phyloP scores from a whole-genome alignment of 2,797 vertebrate species.

The Xiphorhynchus erythropygius region DNA sequence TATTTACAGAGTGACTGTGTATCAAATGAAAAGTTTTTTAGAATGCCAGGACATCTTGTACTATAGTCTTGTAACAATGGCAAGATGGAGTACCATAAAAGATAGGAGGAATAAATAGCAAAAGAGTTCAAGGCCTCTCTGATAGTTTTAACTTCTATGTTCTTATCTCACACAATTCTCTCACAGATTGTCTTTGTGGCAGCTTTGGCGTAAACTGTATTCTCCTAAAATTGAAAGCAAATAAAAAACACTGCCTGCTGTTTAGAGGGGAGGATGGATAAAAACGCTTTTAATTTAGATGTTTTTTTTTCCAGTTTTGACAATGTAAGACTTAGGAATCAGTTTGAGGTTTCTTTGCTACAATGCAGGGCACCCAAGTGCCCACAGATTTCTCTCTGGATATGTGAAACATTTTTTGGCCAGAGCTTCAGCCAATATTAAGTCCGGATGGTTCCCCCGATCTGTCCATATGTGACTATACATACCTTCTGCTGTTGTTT shows the following conservation, averaged over 20 bases:
- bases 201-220: not conserved
- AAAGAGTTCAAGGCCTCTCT: constrained; percentile 31
- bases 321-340: not conserved
- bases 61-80: constrained; percentile 43
- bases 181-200: not conserved
- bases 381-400: not conserved
- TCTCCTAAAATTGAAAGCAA: not conserved
- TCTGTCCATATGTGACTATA: constrained; percentile 15
- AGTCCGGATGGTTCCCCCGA: not conserved
- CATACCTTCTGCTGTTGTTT: constrained; percentile 45
- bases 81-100: constrained; percentile 31
- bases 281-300: not conserved
- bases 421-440: not conserved
- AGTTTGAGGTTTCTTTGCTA: not conserved
- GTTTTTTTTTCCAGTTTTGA: not conserved
- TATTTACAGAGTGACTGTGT: constrained; percentile 72
- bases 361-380: not conserved
- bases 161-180: constrained; percentile 11
- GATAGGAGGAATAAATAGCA: constrained; percentile 13
- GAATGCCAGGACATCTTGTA: constrained; percentile 61
- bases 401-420: not conserved
- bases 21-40: constrained; percentile 68
- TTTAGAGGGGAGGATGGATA: not conserved
- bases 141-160: constrained; percentile 10
- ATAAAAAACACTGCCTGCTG: not conserved